Percentiles rank a stretch among this genome's conserved stretches.
Conservation (phyloP, 2,888 invertebrate genomes). For the Rambutsinella grinnellia region DNA sequence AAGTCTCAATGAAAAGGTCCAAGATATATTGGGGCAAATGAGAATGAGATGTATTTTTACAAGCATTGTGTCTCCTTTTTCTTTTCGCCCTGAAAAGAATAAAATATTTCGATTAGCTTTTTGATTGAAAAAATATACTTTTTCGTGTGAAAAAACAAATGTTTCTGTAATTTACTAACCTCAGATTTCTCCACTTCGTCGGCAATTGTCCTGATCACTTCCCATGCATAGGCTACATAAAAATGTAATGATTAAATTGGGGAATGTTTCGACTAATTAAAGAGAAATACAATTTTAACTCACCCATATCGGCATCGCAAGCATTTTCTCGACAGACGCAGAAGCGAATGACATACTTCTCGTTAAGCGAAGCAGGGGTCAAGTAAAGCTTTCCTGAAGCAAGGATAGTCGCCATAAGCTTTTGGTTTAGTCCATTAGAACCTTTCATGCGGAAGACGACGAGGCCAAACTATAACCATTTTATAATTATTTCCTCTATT, state of each 20-base stretch:
- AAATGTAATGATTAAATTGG: too few species aligned
- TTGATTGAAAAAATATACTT: too few species aligned
- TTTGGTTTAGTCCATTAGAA: slow-evolving; percentile 81
- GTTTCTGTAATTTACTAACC: too few species aligned
- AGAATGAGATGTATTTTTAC: too few species aligned
- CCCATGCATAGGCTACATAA: slow-evolving; percentile 74
- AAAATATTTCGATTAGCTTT: too few species aligned
- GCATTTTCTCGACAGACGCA: slow-evolving; percentile 86
- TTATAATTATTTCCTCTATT: too few species aligned
- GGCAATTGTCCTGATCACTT: slow-evolving; percentile 75
- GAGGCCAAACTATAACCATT: slow-evolving; percentile 74
- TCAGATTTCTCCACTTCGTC: slow-evolving; percentile 70
- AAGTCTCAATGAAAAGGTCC: too few species aligned
- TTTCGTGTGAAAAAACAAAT: too few species aligned
- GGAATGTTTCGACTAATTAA: neutral
- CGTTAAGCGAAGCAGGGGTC: slow-evolving; percentile 84
- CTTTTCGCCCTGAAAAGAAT: too few species aligned
- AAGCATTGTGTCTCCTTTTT: too few species aligned
- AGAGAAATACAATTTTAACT: slow-evolving; percentile 1
- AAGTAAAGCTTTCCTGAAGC: slow-evolving; percentile 87
- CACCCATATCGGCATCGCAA: slow-evolving; percentile 71
- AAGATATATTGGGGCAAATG: too few species aligned
- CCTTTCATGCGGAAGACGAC: slow-evolving; percentile 84
- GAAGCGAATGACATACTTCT: slow-evolving; percentile 83
- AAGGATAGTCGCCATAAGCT: slow-evolving; percentile 83